Evolutionary conservation across 1,140 invertebrate species (phyloP).

Genomic region (Drosophila prosaltans): DNA sequence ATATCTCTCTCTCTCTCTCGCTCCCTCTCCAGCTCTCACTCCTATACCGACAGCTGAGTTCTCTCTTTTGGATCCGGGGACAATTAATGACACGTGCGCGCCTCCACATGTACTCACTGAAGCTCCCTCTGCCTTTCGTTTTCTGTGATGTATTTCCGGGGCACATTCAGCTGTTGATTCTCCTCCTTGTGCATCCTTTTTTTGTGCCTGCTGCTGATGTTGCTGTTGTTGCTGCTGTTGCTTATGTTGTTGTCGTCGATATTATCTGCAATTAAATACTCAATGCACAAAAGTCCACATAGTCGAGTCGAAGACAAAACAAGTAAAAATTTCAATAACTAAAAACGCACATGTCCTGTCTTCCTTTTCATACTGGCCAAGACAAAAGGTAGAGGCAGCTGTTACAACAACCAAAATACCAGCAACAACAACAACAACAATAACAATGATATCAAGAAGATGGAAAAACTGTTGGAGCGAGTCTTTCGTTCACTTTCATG

Average conservation of each 20-base stretch:
- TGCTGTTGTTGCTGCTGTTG: constrained; percentile 44
- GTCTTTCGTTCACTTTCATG: constrained; percentile 40
- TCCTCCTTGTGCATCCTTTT: constrained; percentile 18
- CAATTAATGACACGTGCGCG: constrained; percentile 79
- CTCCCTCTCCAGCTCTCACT: not conserved
- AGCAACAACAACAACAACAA: constrained; percentile 12
- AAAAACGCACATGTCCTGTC: constrained; percentile 78
- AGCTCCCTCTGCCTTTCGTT: not conserved
- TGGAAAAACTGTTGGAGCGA: constrained; percentile 68
- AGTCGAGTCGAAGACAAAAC: constrained; percentile 57
- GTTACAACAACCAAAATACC: constrained; percentile 37
- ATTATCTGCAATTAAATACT: constrained; percentile 82
- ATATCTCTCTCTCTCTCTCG: no score
- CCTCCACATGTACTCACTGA: constrained; percentile 39
- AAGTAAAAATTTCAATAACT: constrained; percentile 82
- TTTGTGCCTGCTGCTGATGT: constrained; percentile 61
- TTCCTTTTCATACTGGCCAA: constrained; percentile 23
- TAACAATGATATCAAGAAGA: constrained; percentile 27
- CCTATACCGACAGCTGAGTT: constrained; percentile 56
- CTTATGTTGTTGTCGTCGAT: constrained; percentile 59
- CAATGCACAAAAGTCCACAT: constrained; percentile 65
- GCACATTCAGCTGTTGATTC: constrained; percentile 19
- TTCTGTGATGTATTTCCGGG: constrained; percentile 25
- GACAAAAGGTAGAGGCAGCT: constrained; percentile 53
- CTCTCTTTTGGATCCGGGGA: constrained; percentile 38